Percentiles rank a stretch among this genome's conserved stretches.
phyloP scores from a whole-genome alignment of 2,113 vertebrate species.

The Rutilus rutilus region DNA sequence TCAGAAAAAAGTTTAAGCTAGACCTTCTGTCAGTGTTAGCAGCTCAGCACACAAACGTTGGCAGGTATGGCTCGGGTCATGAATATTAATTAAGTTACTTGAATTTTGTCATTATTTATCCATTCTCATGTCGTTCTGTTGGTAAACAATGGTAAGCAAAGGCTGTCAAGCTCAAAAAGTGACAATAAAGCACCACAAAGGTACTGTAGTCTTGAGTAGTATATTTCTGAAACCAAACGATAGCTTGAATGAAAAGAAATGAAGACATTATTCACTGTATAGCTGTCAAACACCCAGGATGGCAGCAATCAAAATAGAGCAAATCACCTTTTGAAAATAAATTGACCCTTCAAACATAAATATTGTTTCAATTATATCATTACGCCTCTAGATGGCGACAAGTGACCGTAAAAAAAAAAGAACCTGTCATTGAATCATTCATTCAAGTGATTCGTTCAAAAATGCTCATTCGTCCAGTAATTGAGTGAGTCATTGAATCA shows the following conservation, averaged over 20 bases:
- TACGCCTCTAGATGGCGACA: too few species aligned
- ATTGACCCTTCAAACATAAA: too few species aligned
- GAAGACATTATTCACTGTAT: background rate
- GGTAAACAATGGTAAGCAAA: background rate
- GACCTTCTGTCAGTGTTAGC: background rate
- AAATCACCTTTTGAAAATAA: too few species aligned
- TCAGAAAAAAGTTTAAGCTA: too few species aligned
- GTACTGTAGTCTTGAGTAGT: background rate
- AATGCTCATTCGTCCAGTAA: too few species aligned
- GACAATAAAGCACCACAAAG: background rate
- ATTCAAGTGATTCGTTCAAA: too few species aligned
- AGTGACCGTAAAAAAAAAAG: too few species aligned
- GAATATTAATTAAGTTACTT: constrained; percentile 19
- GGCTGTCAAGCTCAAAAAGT: background rate
- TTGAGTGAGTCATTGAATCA: too few species aligned
- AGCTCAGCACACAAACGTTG: background rate
- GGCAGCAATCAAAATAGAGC: too few species aligned
- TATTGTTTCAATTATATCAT: too few species aligned
- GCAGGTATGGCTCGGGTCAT: constrained; percentile 1
- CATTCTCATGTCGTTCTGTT: background rate
- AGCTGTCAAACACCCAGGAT: too few species aligned
- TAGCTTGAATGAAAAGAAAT: background rate
- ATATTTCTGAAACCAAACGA: background rate
- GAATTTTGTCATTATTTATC: background rate
- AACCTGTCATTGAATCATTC: too few species aligned